Percentiles rank a stretch among this genome's conserved stretches.
phyloP scores from a whole-genome alignment of 2,797 vertebrate genomes.

The Vireo griseus region DNA sequence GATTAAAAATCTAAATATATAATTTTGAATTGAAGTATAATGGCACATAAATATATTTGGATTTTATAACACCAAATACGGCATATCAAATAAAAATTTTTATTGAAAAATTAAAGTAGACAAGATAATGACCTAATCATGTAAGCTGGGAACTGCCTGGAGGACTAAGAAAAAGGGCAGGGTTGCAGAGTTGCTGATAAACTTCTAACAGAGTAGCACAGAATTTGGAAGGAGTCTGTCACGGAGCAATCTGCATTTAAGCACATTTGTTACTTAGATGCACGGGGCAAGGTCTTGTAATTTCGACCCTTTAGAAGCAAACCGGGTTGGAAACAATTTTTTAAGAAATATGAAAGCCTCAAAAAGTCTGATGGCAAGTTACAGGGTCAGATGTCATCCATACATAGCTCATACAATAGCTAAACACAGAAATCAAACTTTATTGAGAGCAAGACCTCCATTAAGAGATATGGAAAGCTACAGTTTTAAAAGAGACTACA shows the following conservation, averaged over 20 bases:
- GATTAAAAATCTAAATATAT: neutral
- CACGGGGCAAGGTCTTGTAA: neutral
- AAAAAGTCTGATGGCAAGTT: neutral
- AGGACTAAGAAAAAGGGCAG: neutral
- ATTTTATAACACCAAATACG: neutral
- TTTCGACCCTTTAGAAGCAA: neutral
- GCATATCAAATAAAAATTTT: neutral
- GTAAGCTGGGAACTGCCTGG: neutral
- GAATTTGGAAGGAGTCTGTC: neutral
- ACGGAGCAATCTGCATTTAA: neutral
- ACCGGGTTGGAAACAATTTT: neutral
- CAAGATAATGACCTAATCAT: neutral
- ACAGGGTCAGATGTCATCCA: neutral
- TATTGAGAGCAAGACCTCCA: neutral
- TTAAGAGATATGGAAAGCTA: neutral
- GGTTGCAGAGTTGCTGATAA: neutral
- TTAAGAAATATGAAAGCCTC: neutral
- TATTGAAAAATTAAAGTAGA: neutral
- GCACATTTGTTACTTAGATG: neutral
- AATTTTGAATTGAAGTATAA: neutral
- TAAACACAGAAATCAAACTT: neutral
- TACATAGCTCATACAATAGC: neutral
- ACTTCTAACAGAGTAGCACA: neutral
- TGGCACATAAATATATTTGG: neutral
- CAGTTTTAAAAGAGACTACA: neutral